phyloP scores from a whole-genome alignment of 2,797 vertebrate genomes.

The Tadarida brasiliensis region DNA sequence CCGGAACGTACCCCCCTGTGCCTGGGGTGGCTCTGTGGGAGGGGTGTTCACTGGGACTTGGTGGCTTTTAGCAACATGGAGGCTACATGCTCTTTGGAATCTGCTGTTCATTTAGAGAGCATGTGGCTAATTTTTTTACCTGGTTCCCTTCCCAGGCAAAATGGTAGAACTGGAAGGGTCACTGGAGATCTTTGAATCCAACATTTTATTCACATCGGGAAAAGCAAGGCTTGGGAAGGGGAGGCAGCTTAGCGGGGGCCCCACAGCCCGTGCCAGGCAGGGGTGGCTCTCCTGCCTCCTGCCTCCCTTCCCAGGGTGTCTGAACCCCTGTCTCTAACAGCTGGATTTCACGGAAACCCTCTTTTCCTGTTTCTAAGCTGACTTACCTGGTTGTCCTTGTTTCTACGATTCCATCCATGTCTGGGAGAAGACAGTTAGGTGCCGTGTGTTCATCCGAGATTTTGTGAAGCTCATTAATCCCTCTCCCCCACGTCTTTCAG shows the following conservation, averaged over 20 bases:
- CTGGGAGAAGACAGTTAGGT: not conserved
- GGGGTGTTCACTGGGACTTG: not conserved
- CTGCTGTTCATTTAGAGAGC: conserved; percentile 29
- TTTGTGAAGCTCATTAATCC: not conserved
- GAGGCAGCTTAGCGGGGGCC: not conserved
- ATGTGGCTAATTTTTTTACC: conserved; percentile 2
- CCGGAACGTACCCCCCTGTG: not conserved
- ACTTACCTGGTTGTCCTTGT: not conserved
- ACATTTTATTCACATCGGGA: not conserved
- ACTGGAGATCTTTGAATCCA: not conserved
- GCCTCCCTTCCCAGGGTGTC: not conserved
- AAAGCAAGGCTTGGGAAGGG: not conserved
- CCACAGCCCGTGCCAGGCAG: no score
- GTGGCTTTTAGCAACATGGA: not conserved
- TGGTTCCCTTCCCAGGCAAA: not conserved
- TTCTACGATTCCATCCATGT: not conserved
- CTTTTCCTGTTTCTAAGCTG: not conserved
- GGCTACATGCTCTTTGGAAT: not conserved
- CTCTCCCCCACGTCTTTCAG: not conserved
- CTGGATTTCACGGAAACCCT: not conserved
- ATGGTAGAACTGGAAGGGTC: not conserved
- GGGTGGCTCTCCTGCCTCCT: not conserved
- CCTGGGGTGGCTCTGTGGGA: not conserved
- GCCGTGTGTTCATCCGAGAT: not conserved
- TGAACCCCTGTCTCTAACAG: not conserved